Conservation (phyloP, 2,888 invertebrate species). For the Chymomyza caudatula region DNA sequence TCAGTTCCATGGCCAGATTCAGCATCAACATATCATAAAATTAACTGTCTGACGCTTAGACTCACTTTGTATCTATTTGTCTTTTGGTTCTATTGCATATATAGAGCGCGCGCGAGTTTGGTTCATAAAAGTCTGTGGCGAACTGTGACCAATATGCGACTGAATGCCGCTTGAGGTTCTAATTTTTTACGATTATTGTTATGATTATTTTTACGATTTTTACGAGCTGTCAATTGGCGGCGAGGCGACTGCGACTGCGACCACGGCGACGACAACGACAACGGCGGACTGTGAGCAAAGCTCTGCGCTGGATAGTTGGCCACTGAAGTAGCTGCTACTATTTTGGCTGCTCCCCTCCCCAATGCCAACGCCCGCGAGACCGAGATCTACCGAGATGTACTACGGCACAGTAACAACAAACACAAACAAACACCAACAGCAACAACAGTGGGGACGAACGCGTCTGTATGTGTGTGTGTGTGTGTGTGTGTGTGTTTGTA, state of each 20-base stretch:
- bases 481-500: constrained; percentile 2
- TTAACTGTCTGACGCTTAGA: not conserved
- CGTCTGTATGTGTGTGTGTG: not conserved
- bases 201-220: constrained; percentile 76
- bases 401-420: constrained; percentile 5
- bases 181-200: constrained; percentile 77
- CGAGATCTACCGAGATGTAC: not conserved
- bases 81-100: constrained; percentile 9
- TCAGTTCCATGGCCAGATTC: not conserved
- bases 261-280: constrained; percentile 61
- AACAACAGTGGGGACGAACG: constrained; percentile 28
- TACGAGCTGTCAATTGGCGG: constrained; percentile 73
- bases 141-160: constrained; percentile 52
- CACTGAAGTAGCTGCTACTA: not conserved
- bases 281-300: constrained; percentile 52
- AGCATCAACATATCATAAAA: not conserved
- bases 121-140: constrained; percentile 17
- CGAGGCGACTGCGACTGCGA: constrained; percentile 7
- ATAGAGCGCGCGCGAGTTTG: constrained; percentile 22
- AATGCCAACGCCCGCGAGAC: constrained; percentile 27
- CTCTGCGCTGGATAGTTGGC: not conserved
- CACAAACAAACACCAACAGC: too few species aligned
- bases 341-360: not conserved
- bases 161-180: constrained; percentile 43
- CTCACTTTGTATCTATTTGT: constrained; percentile 16